These are phyloP conservation scores for Drosophila melanocephala DNA, from an alignment of 2,888 invertebrate genomes.

Conservation along the genomic window DNA sequence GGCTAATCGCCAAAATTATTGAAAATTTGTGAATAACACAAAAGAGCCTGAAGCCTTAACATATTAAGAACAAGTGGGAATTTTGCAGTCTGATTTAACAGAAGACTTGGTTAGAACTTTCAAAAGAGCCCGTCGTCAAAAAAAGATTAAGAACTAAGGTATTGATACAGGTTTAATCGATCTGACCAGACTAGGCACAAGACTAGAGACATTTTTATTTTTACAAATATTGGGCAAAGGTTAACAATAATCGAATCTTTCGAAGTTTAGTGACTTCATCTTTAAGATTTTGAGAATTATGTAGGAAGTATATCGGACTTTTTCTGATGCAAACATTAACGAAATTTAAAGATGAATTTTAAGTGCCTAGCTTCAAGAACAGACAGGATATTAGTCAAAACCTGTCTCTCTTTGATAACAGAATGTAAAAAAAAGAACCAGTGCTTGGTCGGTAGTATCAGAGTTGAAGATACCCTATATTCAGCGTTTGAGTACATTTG, in stretches of 20 bases:
- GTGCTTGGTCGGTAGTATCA: not conserved
- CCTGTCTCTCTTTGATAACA: not conserved
- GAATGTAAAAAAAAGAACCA: not conserved
- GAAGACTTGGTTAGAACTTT: not conserved
- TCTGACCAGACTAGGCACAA: not conserved
- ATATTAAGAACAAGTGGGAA: not conserved
- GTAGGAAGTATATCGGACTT: not conserved
- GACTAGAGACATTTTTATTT: not conserved
- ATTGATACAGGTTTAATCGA: not conserved
- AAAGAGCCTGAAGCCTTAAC: not conserved
- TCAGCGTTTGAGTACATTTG: not conserved
- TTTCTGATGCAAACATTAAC: not conserved
- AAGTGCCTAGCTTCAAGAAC: not conserved
- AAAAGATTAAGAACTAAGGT: not conserved
- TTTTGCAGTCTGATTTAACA: not conserved
- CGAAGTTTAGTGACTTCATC: not conserved
- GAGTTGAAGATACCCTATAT: not conserved
- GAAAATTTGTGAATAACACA: not conserved
- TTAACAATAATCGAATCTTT: not conserved
- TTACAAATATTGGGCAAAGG: not conserved
- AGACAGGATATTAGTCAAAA: not conserved
- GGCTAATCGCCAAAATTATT: constrained; percentile 3
- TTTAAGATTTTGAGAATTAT: not conserved
- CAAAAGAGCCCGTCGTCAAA: not conserved
- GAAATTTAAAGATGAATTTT: not conserved